phyloP scores from a whole-genome alignment of 1,140 invertebrate species.

The Propsilocerus akamusi region DNA sequence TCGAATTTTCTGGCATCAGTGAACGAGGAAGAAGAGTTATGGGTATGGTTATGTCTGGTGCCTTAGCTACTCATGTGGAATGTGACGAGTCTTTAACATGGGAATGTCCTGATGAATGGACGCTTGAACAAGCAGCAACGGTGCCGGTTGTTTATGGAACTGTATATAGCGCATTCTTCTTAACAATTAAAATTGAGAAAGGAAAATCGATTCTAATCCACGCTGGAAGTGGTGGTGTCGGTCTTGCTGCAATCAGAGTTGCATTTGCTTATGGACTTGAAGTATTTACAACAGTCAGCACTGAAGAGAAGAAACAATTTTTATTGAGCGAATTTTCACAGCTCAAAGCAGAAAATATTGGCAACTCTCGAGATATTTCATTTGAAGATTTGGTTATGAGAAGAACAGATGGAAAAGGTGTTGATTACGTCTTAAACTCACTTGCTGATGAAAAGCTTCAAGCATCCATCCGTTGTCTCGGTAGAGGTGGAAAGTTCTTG shows the following conservation, averaged over 20 bases:
- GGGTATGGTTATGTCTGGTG: slow-evolving; percentile 38
- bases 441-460: slow-evolving; percentile 44
- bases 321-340: slow-evolving; percentile 53
- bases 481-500: slow-evolving; percentile 42
- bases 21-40: slow-evolving; percentile 44
- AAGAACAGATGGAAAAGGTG: slow-evolving; percentile 38
- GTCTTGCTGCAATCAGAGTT: slow-evolving; percentile 65
- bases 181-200: slow-evolving; percentile 36
- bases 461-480: slow-evolving; percentile 61
- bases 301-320: slow-evolving; percentile 52
- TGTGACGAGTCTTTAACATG: slow-evolving; percentile 43
- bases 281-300: slow-evolving; percentile 57
- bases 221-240: slow-evolving; percentile 77
- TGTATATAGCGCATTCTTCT: slow-evolving; percentile 62
- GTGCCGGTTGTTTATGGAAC: slow-evolving; percentile 74
- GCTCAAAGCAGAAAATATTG: slow-evolving; percentile 35
- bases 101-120: slow-evolving; percentile 67
- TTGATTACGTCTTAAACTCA: slow-evolving; percentile 48
- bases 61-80: slow-evolving; percentile 36
- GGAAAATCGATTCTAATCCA: slow-evolving; percentile 67
- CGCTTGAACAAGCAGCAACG: slow-evolving; percentile 69
- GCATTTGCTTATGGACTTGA: slow-evolving; percentile 48
- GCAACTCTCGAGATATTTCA: slow-evolving; percentile 38
- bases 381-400: slow-evolving; percentile 37
- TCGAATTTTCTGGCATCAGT: slow-evolving; percentile 50